Percentiles rank a stretch among this genome's conserved stretches.
phyloP scores from a whole-genome alignment of 2,888 invertebrate genomes.

The Erebia palarica region DNA sequence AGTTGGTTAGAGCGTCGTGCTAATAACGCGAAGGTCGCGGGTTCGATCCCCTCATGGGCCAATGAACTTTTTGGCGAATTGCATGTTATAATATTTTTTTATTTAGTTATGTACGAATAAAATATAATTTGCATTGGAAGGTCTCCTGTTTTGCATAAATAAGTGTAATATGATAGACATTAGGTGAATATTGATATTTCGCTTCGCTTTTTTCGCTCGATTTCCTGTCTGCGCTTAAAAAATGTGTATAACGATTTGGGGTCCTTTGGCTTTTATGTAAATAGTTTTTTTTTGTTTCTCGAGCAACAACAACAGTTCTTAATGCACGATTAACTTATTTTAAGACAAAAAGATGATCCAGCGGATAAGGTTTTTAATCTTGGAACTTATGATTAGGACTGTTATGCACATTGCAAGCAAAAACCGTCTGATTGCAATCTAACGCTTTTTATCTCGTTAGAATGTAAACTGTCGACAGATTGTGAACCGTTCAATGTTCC shows the following conservation, averaged over 20 bases:
- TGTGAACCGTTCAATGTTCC: no score
- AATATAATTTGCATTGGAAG: conserved; percentile 36
- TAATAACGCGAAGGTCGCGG: conserved; percentile 59
- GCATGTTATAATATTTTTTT: conserved; percentile 34
- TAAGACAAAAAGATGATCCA: no score
- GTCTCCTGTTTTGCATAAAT: conserved; percentile 37
- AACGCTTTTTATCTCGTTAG: no score
- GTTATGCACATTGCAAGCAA: no score
- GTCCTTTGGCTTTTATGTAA: conserved; percentile 3
- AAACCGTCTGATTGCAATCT: no score
- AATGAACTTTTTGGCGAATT: conserved; percentile 37
- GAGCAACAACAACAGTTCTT: no score
- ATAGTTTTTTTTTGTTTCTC: no score
- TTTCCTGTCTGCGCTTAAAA: conserved; percentile 30
- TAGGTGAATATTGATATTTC: conserved; percentile 18
- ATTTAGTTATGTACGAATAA: conserved; percentile 25
- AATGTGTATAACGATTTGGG: conserved; percentile 13
- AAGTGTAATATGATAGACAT: conserved; percentile 30
- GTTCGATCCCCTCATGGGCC: conserved; percentile 51
- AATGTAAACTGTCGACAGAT: no score
- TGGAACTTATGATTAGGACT: no score
- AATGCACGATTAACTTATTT: no score
- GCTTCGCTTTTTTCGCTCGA: conserved; percentile 27
- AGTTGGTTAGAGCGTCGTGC: conserved; percentile 57
- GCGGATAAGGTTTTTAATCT: no score